Conservation (phyloP, 2,113 vertebrate genomes). For the Thryonomys swinderianus region DNA sequence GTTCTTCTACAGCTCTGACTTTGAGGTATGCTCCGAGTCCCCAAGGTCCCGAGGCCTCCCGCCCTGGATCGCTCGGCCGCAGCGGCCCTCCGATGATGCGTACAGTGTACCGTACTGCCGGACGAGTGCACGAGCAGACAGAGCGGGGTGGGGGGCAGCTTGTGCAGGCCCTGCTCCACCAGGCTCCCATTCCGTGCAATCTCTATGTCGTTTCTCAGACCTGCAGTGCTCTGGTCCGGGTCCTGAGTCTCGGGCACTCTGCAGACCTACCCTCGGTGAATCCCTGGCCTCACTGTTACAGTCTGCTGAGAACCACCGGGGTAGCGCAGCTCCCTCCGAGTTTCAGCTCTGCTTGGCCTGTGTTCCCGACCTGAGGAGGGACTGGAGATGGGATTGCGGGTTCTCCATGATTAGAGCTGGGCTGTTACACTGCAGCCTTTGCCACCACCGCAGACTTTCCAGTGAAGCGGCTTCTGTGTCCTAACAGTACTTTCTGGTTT, state of each 20-base stretch:
- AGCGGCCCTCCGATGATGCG: accelerated
- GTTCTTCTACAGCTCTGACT: conserved; percentile 95
- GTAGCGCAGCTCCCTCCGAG: accelerated
- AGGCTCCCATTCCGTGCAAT: accelerated
- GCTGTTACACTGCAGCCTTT: accelerated
- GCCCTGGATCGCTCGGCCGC: accelerated
- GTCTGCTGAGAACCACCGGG: too few relatives aligned
- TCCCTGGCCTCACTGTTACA: neutral
- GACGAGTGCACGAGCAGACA: accelerated
- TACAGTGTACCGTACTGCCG: accelerated
- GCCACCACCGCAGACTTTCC: neutral
- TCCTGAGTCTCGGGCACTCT: neutral
- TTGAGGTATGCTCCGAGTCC: conserved; percentile 87
- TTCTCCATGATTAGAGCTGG: neutral
- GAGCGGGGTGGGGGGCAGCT: neutral
- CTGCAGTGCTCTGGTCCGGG: neutral
- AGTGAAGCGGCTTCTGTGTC: accelerated
- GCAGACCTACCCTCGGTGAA: accelerated
- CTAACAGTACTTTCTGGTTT: neutral
- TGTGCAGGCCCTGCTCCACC: accelerated
- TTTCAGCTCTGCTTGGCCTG: neutral
- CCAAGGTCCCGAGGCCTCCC: neutral
- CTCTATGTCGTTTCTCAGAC: neutral
- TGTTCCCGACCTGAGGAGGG: neutral
- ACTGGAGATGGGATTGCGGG: neutral